Base-by-base conservation (phyloP, 2,797 vertebrate genomes). In the Gobionotothen gibberifrons region DNA sequence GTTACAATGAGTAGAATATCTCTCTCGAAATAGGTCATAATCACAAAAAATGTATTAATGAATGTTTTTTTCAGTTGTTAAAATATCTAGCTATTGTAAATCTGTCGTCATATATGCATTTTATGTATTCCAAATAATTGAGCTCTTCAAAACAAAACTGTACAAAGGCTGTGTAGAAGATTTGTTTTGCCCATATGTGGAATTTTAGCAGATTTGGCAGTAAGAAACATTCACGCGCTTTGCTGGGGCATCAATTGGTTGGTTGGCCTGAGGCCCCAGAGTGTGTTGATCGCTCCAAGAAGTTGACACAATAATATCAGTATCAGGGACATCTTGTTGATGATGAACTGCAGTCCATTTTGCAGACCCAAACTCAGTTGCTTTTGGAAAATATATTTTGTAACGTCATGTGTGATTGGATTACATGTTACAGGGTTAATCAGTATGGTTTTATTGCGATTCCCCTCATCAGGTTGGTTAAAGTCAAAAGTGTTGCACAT, bases 131-230 rank as follows among this genome's bases (percentile, higher is more conserved):
- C 40, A 62, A 44, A 32, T 46, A 63, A 12, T 5, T n/a, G 2
- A 32, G 4, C 9, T 32, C 39, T 22, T 29, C n/a, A 21, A 59
- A 59, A 59, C 7, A 40, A 39, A 53, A 29, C 21, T 12, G 14
- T 51, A 12, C 15, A 12, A 44, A 60, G 69, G 44, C 46, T 61
- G 46, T 74, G 49, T 61, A 29, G 53, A 68, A 58, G 36, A 81
- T 51, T 73, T 19, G 40, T 77, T 75, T 43, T 44, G 67, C 59
- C 67, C 59, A 40, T 62, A 40, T 79, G 64, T 64, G 69, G 48
- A 55, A 61, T 82, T 58, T 69, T 46, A 76, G 47, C 78, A 55
- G 57, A 65, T 79, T 65, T 81, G 46, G 67, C 55, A 64, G 62
- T 65, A 57, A 22, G n/a, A 51, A 61, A 62, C 57, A 1, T 69